Percentiles rank a stretch among this genome's conserved stretches.
Evolutionary conservation across 23 tunicate species (phyloP).

Genomic region (Trididemnum clinides): DNA sequence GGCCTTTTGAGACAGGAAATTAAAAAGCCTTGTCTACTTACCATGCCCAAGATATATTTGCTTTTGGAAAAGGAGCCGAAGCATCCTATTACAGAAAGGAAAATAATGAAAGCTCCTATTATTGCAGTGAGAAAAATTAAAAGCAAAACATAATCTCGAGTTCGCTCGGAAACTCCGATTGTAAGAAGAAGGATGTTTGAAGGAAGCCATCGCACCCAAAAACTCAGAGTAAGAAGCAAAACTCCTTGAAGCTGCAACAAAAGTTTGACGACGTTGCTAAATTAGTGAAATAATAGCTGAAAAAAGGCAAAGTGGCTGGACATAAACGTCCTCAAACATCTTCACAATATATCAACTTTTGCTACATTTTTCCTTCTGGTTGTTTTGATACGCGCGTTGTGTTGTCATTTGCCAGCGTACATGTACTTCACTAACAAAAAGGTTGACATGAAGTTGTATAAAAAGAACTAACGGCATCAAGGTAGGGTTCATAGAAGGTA

Average conservation of each 20-base stretch:
- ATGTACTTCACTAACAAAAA: too few species aligned
- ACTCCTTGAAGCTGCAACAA: slow-evolving; percentile 48
- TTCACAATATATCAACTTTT: too few species aligned
- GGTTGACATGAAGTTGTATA: too few species aligned
- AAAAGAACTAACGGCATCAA: too few species aligned
- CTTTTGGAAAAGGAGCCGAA: slow-evolving; percentile 72
- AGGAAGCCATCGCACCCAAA: slow-evolving; percentile 66
- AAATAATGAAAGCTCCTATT: slow-evolving; percentile 35
- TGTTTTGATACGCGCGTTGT: too few species aligned
- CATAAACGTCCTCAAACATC: too few species aligned
- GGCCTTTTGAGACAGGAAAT: neutral
- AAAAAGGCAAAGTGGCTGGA: too few species aligned
- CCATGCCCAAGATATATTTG: slow-evolving; percentile 76
- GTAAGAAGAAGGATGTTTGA: slow-evolving; percentile 58
- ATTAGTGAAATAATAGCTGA: too few species aligned
- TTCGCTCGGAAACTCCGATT: slow-evolving; percentile 32
- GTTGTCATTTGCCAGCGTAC: too few species aligned
- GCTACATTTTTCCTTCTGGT: too few species aligned
- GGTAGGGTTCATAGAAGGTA: too few species aligned
- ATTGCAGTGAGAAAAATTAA: slow-evolving; percentile 17
- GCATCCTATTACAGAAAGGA: slow-evolving; percentile 63
- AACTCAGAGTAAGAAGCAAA: slow-evolving; percentile 37
- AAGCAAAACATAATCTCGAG: slow-evolving; percentile 24
- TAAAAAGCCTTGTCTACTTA: slow-evolving; percentile 22
- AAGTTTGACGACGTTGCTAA: too few species aligned